These are phyloP conservation scores for Resseliella maxima DNA, from an alignment of 2,888 invertebrate genomes.

Conservation along the genomic window DNA sequence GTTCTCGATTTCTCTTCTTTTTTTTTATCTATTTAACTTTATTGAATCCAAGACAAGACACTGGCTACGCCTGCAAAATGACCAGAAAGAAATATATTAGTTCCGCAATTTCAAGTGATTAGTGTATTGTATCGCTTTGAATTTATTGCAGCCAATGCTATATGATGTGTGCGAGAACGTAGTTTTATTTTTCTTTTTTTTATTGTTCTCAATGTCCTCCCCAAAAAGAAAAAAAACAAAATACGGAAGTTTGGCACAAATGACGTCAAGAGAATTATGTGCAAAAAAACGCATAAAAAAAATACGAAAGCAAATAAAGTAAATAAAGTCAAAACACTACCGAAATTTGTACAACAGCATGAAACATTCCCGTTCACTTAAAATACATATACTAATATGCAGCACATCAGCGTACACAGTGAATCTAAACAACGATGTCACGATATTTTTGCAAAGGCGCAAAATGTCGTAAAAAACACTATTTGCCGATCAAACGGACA, in stretches of 20 bases:
- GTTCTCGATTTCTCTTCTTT: neutral
- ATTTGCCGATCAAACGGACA: slow-evolving; percentile 68
- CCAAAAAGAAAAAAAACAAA: neutral
- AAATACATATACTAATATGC: too few species aligned
- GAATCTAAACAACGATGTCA: neutral
- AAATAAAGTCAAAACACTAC: slow-evolving; percentile 27
- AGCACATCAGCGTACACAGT: too few species aligned
- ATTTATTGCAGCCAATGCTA: slow-evolving; percentile 14
- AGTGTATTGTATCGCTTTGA: slow-evolving; percentile 54
- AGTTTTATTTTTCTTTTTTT: neutral
- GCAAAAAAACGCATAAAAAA: slow-evolving; percentile 49
- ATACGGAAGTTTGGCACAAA: slow-evolving; percentile 33
- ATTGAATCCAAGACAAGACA: neutral
- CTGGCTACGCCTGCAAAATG: slow-evolving; percentile 38
- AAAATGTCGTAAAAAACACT: slow-evolving; percentile 64
- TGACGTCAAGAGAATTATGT: neutral
- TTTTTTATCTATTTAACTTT: neutral
- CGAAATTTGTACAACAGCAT: slow-evolving; percentile 53
- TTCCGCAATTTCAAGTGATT: slow-evolving; percentile 55
- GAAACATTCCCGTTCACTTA: slow-evolving; percentile 47
- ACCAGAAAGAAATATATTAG: slow-evolving; percentile 41
- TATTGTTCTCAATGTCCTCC: neutral
- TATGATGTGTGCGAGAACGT: neutral
- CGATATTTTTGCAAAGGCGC: neutral
- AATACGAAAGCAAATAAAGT: neutral